Base-by-base conservation (phyloP, 37 sponge, comb jelly and placozoan genomes). In the Aplysina aerophoba region DNA sequence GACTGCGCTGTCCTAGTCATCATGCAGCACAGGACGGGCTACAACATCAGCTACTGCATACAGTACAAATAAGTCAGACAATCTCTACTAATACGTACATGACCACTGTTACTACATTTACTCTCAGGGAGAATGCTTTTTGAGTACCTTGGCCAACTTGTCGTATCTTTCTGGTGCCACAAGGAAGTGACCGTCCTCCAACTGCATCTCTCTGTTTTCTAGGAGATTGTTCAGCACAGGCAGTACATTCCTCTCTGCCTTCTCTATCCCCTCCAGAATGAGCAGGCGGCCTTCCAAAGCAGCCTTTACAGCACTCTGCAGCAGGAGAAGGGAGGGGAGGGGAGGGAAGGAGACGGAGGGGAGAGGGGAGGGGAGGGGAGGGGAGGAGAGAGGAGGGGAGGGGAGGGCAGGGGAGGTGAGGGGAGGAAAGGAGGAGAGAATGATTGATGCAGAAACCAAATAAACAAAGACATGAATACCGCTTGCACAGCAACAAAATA, bases 121-220 rank as follows among this genome's bases (percentile, higher is more conserved):
- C 73, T 71, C 34, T 6, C 6, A 4, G 6, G n/a, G n/a, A n/a
- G n/a, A n/a, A n/a, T n/a, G n/a, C n/a, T n/a, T n/a, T n/a, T n/a
- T n/a, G n/a, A n/a, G 12, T 71, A 93, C 93, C 84, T 66, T 39
- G 13, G 66, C 25, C 21, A 97, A 75, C 30, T 72, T 74, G 75
- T 97, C 97, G 62, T 94, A 97, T 83, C 95, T 85, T 14, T 86
- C 71, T 21, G 90, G 85, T 37, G 95, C 81, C 73, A 97, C 78
- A 30, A 97, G 90, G 79, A 97, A 88, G 41, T 93, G 53, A 14
- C 97, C 97, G 90, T 97, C 95, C 33, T 97, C 97, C 19, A 97
- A 81, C 57, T 90, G 93, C 93, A 94, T 92, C 87, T 97, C 97
- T 72, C 97, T 92, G 88, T 97, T 97, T 85, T 97, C 97, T 12